phyloP scores from a whole-genome alignment of 2,888 invertebrate species.

The Tribolium freemani region DNA sequence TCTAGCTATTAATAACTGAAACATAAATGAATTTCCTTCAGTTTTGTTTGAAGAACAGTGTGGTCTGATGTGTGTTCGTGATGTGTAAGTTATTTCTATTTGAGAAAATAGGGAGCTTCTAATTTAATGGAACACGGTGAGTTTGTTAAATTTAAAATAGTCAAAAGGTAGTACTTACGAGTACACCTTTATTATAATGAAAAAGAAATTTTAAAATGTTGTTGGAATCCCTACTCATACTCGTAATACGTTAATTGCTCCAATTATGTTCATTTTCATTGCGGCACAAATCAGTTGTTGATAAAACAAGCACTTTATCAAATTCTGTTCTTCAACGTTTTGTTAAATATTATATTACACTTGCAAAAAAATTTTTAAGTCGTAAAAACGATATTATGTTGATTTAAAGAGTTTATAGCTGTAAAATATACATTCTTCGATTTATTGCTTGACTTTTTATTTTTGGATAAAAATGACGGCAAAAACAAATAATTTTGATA shows the following conservation, averaged over 20 bases:
- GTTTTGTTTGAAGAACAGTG: neutral
- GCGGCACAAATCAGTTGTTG: no score
- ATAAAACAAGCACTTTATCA: no score
- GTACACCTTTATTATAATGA: no score
- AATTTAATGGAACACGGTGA: neutral
- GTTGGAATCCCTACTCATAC: no score
- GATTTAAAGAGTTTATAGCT: constrained; percentile 4
- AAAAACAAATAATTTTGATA: neutral
- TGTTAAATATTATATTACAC: neutral
- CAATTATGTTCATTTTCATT: no score
- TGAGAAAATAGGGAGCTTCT: no score
- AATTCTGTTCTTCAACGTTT: neutral
- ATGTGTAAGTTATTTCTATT: neutral
- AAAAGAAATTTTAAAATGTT: no score
- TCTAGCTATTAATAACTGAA: constrained; percentile 22
- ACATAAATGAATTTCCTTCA: neutral
- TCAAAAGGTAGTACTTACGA: no score
- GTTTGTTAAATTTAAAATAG: no score
- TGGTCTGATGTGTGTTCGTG: neutral
- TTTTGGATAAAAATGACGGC: neutral
- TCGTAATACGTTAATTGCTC: no score
- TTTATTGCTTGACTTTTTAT: constrained; percentile 14
- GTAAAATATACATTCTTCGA: constrained; percentile 21
- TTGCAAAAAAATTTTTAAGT: neutral
- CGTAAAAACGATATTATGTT: neutral